phyloP scores from a whole-genome alignment of 2,797 vertebrate species.

The Girardinus metallicus region DNA sequence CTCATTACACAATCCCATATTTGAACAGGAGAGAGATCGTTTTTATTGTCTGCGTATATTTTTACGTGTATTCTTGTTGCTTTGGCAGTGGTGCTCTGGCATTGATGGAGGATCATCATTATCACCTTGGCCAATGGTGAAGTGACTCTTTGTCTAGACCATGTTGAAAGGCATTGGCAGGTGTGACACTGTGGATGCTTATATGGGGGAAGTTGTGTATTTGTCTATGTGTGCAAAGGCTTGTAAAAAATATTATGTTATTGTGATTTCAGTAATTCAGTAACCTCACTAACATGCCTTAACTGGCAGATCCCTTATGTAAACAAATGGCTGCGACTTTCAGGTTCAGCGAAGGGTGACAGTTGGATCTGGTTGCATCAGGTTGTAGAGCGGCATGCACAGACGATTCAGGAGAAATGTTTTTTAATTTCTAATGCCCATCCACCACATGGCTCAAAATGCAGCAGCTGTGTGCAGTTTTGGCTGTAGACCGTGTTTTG shows the following conservation, averaged over 20 bases:
- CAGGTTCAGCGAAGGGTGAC: constrained; percentile 71
- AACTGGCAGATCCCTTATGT: constrained; percentile 70
- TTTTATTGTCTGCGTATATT: background rate
- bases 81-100: constrained; percentile 47
- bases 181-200: constrained; percentile 31
- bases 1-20: background rate
- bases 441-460: constrained; percentile 10
- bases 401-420: constrained; percentile 45
- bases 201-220: constrained; percentile 2
- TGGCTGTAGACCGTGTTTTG: constrained; percentile 7
- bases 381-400: constrained; percentile 44
- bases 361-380: constrained; percentile 65
- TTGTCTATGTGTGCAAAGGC: constrained; percentile 14
- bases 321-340: constrained; percentile 73
- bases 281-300: constrained; percentile 60
- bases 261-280: constrained; percentile 48
- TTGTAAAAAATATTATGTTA: constrained; percentile 43
- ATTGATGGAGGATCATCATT: constrained; percentile 75
- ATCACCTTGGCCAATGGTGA: constrained; percentile 68
- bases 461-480: constrained; percentile 1
- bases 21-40: background rate
- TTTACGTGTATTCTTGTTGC: background rate
- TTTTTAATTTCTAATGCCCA: constrained; percentile 45
- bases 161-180: constrained; percentile 40
- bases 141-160: constrained; percentile 65